These are phyloP conservation scores for Helicoverpa zea DNA, from an alignment of 1,140 invertebrate genomes.

Conservation along the genomic window DNA sequence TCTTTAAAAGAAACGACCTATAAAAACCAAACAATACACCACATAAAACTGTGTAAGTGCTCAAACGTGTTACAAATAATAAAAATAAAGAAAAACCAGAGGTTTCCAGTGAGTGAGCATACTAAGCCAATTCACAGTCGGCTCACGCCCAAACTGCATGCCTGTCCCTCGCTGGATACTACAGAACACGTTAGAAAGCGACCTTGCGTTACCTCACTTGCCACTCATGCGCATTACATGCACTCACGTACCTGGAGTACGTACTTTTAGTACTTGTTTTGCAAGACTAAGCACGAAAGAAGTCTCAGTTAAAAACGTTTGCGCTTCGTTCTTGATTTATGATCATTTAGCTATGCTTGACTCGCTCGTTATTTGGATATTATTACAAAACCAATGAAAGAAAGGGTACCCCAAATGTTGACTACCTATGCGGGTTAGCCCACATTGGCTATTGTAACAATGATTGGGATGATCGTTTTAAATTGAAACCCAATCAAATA, in stretches of 20 bases:
- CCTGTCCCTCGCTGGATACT: slow-evolving; percentile 37
- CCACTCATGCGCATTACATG: slow-evolving; percentile 14
- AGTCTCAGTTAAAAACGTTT: not conserved
- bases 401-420: no score
- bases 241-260: not conserved
- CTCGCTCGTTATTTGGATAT: no score
- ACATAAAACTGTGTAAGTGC: no score
- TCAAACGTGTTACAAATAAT: not conserved
- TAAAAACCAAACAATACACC: slow-evolving; percentile 9
- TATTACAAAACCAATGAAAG: no score
- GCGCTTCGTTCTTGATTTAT: no score
- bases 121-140: slow-evolving; percentile 29
- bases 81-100: slow-evolving; percentile 27
- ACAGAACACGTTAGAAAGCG: slow-evolving; percentile 55
- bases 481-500: no score
- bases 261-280: not conserved
- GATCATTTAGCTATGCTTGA: no score
- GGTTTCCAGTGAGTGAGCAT: not conserved
- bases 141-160: slow-evolving; percentile 34
- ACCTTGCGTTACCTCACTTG: slow-evolving; percentile 55
- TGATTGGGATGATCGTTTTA: no score
- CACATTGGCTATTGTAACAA: no score
- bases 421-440: no score
- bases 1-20: not conserved
- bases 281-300: not conserved